Conservation (phyloP, 2,113 vertebrate species). For the Lepidiolamprologus cunningtoni region DNA sequence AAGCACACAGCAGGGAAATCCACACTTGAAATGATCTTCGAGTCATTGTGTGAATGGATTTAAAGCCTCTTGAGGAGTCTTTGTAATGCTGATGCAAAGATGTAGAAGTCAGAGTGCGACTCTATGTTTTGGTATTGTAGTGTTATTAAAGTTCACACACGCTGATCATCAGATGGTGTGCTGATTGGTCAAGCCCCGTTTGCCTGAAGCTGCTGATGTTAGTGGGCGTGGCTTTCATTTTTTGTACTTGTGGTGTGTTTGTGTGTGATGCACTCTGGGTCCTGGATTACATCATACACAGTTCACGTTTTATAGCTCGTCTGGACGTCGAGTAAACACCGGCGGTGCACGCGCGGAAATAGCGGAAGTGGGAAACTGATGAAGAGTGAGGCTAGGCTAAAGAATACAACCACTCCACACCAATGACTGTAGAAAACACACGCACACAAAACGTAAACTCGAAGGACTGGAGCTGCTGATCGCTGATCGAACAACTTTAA, state of each 20-base stretch:
- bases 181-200: background rate
- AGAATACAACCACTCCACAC: background rate
- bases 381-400: background rate
- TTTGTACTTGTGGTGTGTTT: background rate
- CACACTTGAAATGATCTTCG: background rate
- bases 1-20: background rate
- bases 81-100: background rate
- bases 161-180: background rate
- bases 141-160: background rate
- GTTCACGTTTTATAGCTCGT: accelerated
- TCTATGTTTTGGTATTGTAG: background rate
- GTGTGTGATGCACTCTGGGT: background rate
- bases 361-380: background rate
- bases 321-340: background rate
- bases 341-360: background rate
- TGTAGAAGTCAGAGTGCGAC: background rate
- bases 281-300: accelerated
- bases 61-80: background rate
- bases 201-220: background rate
- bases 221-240: accelerated
- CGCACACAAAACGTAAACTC: background rate
- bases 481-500: background rate
- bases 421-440: background rate
- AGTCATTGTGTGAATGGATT: background rate
- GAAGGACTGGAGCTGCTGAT: background rate